Conservation (phyloP, 2,888 invertebrate genomes). For the Malachius bipustulatus region DNA sequence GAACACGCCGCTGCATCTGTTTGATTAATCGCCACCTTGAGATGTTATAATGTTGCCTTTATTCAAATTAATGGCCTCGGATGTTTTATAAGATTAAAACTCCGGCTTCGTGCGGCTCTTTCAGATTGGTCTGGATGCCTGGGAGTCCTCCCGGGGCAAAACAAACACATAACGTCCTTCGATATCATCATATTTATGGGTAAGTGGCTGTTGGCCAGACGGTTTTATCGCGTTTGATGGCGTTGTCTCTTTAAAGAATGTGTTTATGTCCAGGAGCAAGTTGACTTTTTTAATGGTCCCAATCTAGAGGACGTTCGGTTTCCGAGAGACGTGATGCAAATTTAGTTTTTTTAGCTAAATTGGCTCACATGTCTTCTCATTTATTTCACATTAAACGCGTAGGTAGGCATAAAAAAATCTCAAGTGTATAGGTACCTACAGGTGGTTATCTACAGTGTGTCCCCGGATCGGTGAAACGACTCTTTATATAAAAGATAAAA, state of each 20-base stretch:
- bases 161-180: conserved; percentile 12
- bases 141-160: conserved; percentile 6
- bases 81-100: conserved; percentile 36
- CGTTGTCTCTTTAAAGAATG: not conserved
- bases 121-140: conserved; percentile 30
- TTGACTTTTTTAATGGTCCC: too few relatives aligned
- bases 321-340: too few relatives aligned
- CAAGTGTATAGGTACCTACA: too few relatives aligned
- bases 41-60: conserved; percentile 40
- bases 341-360: too few relatives aligned
- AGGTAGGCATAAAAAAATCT: too few relatives aligned
- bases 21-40: conserved; percentile 40
- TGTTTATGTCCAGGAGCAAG: too few relatives aligned
- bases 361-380: too few relatives aligned
- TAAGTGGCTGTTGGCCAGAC: conserved; percentile 11
- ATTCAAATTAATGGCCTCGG: conserved; percentile 38
- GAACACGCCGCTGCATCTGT: conserved; percentile 31
- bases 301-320: too few relatives aligned
- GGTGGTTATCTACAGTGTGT: too few relatives aligned
- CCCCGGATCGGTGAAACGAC: too few relatives aligned
- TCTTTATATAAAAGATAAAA: too few relatives aligned
- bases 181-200: conserved; percentile 20
- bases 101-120: conserved; percentile 31
- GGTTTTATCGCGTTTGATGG: conserved; percentile 9
- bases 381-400: too few relatives aligned